phyloP scores from a whole-genome alignment of 2,888 invertebrate species.

The Noctua fimbriata region DNA sequence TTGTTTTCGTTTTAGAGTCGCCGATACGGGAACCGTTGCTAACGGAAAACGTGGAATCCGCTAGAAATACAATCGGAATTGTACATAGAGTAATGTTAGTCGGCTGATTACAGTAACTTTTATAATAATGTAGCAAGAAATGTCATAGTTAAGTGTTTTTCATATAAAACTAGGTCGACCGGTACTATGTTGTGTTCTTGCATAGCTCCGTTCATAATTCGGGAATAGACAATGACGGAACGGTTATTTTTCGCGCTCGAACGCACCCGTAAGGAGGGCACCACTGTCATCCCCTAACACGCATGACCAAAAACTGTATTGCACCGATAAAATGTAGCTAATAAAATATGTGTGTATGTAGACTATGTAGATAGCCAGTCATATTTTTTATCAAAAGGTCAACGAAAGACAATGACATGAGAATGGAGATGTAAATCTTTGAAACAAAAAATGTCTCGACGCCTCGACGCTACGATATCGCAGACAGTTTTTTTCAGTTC shows the following conservation, averaged over 20 bases:
- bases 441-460: conserved; percentile 28
- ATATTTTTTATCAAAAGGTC: conserved; percentile 43
- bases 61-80: conserved; percentile 51
- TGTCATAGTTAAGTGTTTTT: conserved; percentile 49
- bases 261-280: conserved; percentile 60
- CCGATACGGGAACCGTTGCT: conserved; percentile 44
- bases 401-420: conserved; percentile 43
- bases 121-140: conserved; percentile 20
- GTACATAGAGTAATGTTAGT: conserved; percentile 31
- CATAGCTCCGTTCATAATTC: conserved; percentile 77
- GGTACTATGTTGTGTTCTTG: conserved; percentile 69
- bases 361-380: conserved; percentile 6
- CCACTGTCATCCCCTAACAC: conserved; percentile 67
- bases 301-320: conserved; percentile 33
- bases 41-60: conserved; percentile 55
- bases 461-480: background rate
- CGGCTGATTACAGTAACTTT: conserved; percentile 15
- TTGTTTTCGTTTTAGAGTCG: conserved; percentile 45
- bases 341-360: conserved; percentile 1
- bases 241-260: conserved; percentile 74
- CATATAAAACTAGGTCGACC: conserved; percentile 56
- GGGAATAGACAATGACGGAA: conserved; percentile 70
- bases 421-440: conserved; percentile 6
- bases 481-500: conserved; percentile 39
- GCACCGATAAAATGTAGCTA: background rate